Conservation (phyloP, 2,797 vertebrate species). For the Graptemys geographica region DNA sequence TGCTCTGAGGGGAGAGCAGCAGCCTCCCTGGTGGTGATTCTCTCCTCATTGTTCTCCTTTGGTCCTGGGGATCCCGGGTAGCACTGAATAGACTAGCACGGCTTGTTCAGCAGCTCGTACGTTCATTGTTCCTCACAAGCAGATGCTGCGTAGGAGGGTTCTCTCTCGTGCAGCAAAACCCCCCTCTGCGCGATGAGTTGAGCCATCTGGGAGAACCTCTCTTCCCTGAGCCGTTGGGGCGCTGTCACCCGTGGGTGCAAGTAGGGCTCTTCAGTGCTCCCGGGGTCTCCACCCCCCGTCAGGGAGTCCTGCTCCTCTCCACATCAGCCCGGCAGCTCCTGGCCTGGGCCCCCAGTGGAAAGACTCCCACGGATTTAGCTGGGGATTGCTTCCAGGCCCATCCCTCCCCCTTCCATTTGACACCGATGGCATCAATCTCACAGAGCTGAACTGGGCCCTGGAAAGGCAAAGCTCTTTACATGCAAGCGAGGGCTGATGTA, state of each 20-base stretch:
- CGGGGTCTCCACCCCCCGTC: not conserved
- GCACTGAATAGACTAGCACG: fast-evolving
- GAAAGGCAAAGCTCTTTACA: too few relatives aligned
- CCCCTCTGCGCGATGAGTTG: constrained; percentile 69
- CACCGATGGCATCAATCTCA: not conserved
- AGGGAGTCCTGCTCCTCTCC: not conserved
- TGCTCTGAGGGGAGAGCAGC: not conserved
- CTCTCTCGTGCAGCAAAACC: constrained; percentile 75
- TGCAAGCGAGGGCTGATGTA: not conserved
- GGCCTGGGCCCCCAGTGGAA: not conserved
- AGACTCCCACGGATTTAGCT: fast-evolving
- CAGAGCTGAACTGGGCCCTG: not conserved
- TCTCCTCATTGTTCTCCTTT: not conserved
- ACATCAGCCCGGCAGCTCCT: not conserved
- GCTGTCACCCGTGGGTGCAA: not conserved
- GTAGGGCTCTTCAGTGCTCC: not conserved
- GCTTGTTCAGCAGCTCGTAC: constrained; percentile 7
- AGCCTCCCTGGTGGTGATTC: not conserved
- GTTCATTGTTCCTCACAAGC: constrained; percentile 59
- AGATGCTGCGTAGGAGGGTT: constrained; percentile 77
- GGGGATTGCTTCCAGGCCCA: fast-evolving
- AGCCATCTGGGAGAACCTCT: not conserved
- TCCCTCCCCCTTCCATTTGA: not conserved
- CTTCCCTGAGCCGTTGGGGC: fast-evolving
- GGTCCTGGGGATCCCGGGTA: not conserved